phyloP scores from a whole-genome alignment of 2,888 invertebrate genomes.

The Spilarctia lutea region DNA sequence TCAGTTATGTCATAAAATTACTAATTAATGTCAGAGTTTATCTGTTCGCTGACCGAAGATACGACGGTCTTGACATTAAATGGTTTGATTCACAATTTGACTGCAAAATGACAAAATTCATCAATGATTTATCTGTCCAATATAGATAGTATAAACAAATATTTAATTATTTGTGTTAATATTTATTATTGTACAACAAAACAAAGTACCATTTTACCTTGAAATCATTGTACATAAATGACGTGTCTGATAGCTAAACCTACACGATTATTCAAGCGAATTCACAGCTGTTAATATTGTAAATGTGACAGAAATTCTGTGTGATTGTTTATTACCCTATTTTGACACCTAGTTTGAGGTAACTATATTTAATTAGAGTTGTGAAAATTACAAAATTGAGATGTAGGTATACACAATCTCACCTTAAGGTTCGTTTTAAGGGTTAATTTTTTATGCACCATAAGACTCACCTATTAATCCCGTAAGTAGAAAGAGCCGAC shows the following conservation, averaged over 20 bases:
- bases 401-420: too few species aligned
- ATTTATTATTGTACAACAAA: not conserved
- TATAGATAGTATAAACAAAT: not conserved
- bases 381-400: too few species aligned
- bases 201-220: not conserved
- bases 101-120: not conserved
- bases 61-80: conserved; percentile 20
- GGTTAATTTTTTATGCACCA: too few species aligned
- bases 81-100: not conserved
- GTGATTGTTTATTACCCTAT: not conserved
- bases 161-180: not conserved
- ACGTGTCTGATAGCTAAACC: not conserved
- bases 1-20: conserved; percentile 55
- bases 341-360: not conserved
- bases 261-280: not conserved
- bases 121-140: not conserved
- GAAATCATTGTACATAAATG: not conserved
- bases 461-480: too few species aligned
- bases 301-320: not conserved
- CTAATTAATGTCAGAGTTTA: conserved; percentile 63
- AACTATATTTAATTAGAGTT: not conserved
- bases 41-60: conserved; percentile 39
- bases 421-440: too few species aligned
- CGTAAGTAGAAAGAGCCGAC: too few species aligned
- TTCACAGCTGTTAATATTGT: not conserved